Evolutionary conservation across 2,797 vertebrate genomes (phyloP), one percentile per base, ranked within the genome.

Genomic region (Malurus splendens): DNA sequence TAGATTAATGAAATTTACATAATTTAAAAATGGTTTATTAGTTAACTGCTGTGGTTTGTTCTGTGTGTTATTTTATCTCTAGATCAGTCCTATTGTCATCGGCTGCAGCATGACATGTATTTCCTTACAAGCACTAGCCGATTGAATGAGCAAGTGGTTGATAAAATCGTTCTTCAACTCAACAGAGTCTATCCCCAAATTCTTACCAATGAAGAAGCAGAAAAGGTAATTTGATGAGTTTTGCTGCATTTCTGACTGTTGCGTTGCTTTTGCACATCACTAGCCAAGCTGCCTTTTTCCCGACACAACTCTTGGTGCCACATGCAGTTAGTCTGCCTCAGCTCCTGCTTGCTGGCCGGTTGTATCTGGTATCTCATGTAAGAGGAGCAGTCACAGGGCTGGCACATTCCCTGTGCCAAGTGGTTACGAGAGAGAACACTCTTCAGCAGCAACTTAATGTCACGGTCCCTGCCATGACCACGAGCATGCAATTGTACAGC

Each of bases 151-250:
- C 98, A 98, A 66, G 97, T 98, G 84, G 97, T 99, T 66, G 99
- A 99, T 94, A 99, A 98, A 97, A 96, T 99, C 66, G 97, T 99
- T 86, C 97, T 99, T 74, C 99, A 99, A 96, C 98, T 99, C 56
- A 99, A 99, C 95, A 98, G 99, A 89, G 99, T 99, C 96, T 98
- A 99, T 94, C 99, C 99, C 14, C 99, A 99, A 96, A 98, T 99
- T 92, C 98, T 99, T 79, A 97, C 97, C n/a, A 98, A 99, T 96
- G 98, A 98, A 92, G 99, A 99, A 94, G 99, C 99, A 17, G 98
- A 98, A 93, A 99, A 96, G 98, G 99, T 99, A 96, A 94, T 74
- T 59, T 36, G 59, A 32, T 38, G 11, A 23, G 59, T 65, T 79
- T 71, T 59, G 13, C 48, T 54, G 0, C 45, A 2, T 87, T 44